Base-by-base conservation (phyloP, 2,888 invertebrate genomes). In the Meghimatium bilineatum region DNA sequence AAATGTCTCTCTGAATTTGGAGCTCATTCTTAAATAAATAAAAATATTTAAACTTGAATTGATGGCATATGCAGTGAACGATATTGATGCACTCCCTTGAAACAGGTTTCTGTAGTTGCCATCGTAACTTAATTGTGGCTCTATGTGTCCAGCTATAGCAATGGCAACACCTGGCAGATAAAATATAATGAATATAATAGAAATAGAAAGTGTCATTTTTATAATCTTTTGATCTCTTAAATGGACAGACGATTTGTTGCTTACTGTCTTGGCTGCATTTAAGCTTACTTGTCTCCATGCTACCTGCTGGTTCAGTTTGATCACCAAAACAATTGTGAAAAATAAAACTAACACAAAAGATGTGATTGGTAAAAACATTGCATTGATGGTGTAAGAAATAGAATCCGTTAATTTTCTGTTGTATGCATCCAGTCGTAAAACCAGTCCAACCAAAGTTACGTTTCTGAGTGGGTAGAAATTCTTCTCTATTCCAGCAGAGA, bases 141-240 rank as follows among this genome's bases (percentile, higher is more conserved):
- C 77, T 26, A 77, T 36, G 5, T 52, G 38, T 17, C 49, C 52
- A 32, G 52, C 49, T 29, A 63, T 26, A n/a, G 26, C 60, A 2
- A 63, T 63, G 5, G 2, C 77, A 26, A 63, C 52, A 63, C 32
- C 36, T 12, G 77, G 77, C 5, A 77, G 36, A 26, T 60, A 77
- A 38, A 34, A 77, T 20, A 77, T 36, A 6, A 77, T 77, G n/a
- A 60, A 77, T 32, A 77, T 63, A 10, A 63, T 36, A 36, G 77
- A 56, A 60, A 77, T 77, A 6, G 29, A 32, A 3, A 77, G n/a
- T 8, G 63, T 56, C 60, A 60, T 77, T 29, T 63, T 77, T 3
- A n/a, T n/a, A 17, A 36, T 32, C 29, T 26, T n/a, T 6, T 74
- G 32, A 12, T 74, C 74, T 74, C 74, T 49, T 38, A 32, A 14